Evolutionary conservation across 2,797 vertebrate species (phyloP).

Genomic region (Sebastolobus alascanus): DNA sequence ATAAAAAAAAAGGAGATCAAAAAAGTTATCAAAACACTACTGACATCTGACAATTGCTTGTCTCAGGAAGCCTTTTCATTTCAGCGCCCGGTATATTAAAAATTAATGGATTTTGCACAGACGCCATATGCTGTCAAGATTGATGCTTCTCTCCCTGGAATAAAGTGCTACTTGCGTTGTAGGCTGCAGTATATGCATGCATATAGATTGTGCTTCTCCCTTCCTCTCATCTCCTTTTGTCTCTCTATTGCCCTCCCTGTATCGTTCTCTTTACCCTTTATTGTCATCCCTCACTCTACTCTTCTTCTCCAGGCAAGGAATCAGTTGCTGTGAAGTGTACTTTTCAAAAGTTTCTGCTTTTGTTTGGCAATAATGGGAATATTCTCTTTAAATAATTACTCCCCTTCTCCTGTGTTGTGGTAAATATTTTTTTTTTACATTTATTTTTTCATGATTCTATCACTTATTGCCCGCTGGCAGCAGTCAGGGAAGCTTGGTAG

Average conservation of each 20-base stretch:
- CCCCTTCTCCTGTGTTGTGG: slow-evolving; percentile 52
- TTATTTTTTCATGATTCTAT: slow-evolving; percentile 62
- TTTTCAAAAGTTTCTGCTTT: slow-evolving; percentile 69
- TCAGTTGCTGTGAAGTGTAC: slow-evolving; percentile 62
- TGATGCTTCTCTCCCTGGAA: slow-evolving; percentile 84
- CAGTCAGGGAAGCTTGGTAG: slow-evolving; percentile 68
- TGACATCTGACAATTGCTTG: slow-evolving; percentile 88
- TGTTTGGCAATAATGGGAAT: slow-evolving; percentile 75
- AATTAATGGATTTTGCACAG: slow-evolving; percentile 88
- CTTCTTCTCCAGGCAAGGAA: slow-evolving; percentile 59
- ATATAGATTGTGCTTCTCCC: slow-evolving; percentile 72
- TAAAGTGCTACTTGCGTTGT: slow-evolving; percentile 82
- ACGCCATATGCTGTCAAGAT: slow-evolving; percentile 86
- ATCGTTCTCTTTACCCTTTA: slow-evolving; percentile 52
- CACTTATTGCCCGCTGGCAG: slow-evolving; percentile 70
- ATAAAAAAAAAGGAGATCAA: slow-evolving; percentile 82
- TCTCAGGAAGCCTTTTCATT: slow-evolving; percentile 87
- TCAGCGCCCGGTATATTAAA: slow-evolving; percentile 85
- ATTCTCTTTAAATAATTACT: slow-evolving; percentile 74
- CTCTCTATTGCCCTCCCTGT: slow-evolving; percentile 42
- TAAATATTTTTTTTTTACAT: slow-evolving; percentile 64
- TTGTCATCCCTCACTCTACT: slow-evolving; percentile 52
- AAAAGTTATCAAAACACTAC: slow-evolving; percentile 88
- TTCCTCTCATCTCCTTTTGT: slow-evolving; percentile 58
- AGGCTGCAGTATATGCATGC: slow-evolving; percentile 72